These are phyloP conservation scores for Avahi laniger DNA, from an alignment of 2,797 vertebrate genomes.

Conservation along the genomic window DNA sequence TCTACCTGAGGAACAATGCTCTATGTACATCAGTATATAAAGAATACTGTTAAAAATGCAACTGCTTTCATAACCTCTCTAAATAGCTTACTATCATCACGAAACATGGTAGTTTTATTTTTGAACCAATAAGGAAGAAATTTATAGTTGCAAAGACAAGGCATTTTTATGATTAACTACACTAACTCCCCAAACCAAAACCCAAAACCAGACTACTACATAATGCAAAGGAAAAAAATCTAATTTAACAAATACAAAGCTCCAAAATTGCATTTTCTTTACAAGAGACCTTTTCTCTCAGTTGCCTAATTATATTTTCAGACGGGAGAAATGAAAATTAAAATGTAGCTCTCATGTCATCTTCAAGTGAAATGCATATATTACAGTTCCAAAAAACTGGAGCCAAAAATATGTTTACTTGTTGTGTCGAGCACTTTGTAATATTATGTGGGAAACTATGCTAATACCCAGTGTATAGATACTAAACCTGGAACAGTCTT, in stretches of 20 bases:
- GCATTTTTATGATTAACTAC: background rate
- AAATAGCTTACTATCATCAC: background rate
- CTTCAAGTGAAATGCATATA: slow-evolving; percentile 53
- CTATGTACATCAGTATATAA: background rate
- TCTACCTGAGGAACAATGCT: background rate
- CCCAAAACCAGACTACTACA: background rate
- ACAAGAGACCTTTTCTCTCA: background rate
- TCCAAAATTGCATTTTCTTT: background rate
- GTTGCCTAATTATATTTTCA: background rate
- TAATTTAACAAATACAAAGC: background rate
- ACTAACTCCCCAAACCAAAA: background rate
- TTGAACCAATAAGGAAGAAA: background rate
- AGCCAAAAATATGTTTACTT: background rate
- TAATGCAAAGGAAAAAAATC: background rate
- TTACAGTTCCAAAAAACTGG: background rate
- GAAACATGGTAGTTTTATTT: background rate
- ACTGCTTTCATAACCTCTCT: background rate
- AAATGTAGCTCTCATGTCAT: slow-evolving; percentile 18
- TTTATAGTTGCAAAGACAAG: background rate
- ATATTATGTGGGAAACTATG: background rate
- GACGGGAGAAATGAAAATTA: slow-evolving; percentile 40
- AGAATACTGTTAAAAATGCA: background rate
- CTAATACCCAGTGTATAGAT: background rate
- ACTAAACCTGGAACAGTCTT: background rate
- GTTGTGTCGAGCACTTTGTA: background rate